phyloP scores from a whole-genome alignment of 2,797 vertebrate genomes.

The Toxotes lorentzi region DNA sequence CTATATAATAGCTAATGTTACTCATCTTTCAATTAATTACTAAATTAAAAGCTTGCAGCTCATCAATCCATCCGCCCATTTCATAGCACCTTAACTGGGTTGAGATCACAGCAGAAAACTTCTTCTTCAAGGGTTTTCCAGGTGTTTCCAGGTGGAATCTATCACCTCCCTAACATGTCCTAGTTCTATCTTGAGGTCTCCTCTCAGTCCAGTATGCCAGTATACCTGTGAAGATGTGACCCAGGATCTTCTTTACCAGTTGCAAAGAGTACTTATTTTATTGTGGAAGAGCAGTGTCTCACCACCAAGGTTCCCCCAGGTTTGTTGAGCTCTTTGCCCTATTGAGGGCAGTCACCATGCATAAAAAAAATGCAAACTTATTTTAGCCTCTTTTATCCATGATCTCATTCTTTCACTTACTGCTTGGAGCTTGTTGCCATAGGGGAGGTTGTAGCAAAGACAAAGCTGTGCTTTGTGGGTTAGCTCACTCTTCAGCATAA shows the following conservation, averaged over 20 bases:
- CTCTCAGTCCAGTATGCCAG: conserved; percentile 3
- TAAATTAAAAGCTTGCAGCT: not conserved
- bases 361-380: not conserved
- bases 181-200: conserved; percentile 13
- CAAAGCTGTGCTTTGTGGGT: conserved; percentile 29
- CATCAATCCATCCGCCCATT: not conserved
- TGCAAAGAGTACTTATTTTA: not conserved
- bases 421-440: conserved; percentile 28
- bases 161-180: conserved; percentile 6
- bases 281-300: not conserved
- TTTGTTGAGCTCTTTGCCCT: conserved; percentile 4
- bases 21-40: not conserved
- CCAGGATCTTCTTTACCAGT: not conserved
- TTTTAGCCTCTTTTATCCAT: conserved; percentile 14
- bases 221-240: conserved; percentile 1
- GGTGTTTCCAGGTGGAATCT: conserved; percentile 13
- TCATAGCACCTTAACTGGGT: not conserved
- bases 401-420: conserved; percentile 41
- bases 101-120: not conserved
- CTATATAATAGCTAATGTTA: not conserved
- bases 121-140: conserved; percentile 1
- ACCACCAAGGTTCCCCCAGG: not conserved
- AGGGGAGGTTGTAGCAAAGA: conserved; percentile 38
- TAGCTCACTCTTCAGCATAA: conserved; percentile 22
- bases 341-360: not conserved